These are phyloP conservation scores for Lagorchestes hirsutus DNA, from an alignment of 2,797 vertebrate species.

Conservation along the genomic window DNA sequence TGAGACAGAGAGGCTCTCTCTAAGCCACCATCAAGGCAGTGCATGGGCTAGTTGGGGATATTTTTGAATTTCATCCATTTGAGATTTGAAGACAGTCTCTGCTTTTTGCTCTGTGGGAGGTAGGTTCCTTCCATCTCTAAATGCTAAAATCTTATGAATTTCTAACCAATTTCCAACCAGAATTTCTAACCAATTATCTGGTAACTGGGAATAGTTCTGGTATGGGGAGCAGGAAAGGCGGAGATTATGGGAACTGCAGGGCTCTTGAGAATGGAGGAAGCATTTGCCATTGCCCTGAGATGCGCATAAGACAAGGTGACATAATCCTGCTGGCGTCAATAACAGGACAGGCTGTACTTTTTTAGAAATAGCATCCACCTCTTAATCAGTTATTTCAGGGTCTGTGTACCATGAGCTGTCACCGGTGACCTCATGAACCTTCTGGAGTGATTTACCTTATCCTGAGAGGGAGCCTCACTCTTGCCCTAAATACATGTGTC, in stretches of 20 bases:
- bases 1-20: background rate
- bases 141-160: background rate
- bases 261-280: conserved; percentile 24
- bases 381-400: conserved; percentile 75
- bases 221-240: background rate
- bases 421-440: conserved; percentile 58
- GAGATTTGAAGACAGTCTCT: background rate
- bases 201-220: background rate
- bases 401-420: conserved; percentile 64
- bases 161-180: background rate
- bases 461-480: conserved; percentile 11
- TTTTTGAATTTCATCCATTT: conserved; percentile 6
- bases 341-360: conserved; percentile 72
- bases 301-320: background rate
- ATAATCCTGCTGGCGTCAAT: conserved; percentile 58
- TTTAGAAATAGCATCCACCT: conserved; percentile 72
- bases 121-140: background rate
- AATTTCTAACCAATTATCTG: background rate
- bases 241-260: background rate
- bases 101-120: background rate
- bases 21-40: background rate
- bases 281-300: conserved; percentile 49
- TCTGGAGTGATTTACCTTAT: conserved; percentile 52
- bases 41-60: background rate
- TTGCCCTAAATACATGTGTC: background rate